Percentiles rank a stretch among this genome's conserved stretches.
These are phyloP conservation scores for Idaea biselata DNA, from an alignment of 2,888 invertebrate genomes.

Conservation along the genomic window DNA sequence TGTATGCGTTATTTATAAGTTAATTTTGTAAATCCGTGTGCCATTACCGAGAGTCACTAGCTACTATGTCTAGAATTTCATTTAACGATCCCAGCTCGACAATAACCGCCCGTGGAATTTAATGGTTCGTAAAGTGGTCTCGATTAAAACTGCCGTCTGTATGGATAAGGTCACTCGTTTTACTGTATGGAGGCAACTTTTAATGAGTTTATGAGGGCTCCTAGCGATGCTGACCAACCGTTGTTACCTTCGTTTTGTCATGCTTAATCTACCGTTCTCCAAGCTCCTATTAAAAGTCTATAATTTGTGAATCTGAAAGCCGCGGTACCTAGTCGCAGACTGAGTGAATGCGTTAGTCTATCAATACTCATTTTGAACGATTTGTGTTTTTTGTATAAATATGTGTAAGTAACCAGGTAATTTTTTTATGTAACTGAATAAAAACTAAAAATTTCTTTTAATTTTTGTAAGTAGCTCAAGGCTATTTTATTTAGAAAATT, in stretches of 20 bases:
- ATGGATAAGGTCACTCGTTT: constrained; percentile 67
- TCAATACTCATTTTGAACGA: no score
- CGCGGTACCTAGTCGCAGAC: background rate
- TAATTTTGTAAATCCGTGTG: constrained; percentile 44
- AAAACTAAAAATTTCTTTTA: no score
- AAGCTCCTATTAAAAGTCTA: constrained; percentile 43
- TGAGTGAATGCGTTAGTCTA: no score
- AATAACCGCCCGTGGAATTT: constrained; percentile 69
- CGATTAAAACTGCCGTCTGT: constrained; percentile 74
- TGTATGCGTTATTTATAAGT: constrained; percentile 29
- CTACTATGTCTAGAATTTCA: constrained; percentile 61
- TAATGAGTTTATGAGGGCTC: constrained; percentile 73
- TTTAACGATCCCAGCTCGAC: constrained; percentile 71
- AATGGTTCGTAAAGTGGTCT: constrained; percentile 72
- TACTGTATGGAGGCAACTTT: constrained; percentile 69
- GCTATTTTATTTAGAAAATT: no score
- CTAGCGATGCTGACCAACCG: constrained; percentile 33
- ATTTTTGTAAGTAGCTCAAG: no score
- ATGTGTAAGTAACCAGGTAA: no score
- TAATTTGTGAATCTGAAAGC: background rate
- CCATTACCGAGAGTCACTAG: constrained; percentile 37
- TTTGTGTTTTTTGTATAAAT: no score
- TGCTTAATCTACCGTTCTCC: constrained; percentile 43
- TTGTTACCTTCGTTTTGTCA: constrained; percentile 38
- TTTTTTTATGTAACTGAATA: no score